Evolutionary conservation across 2,797 vertebrate species (phyloP), one percentile per base, ranked within the genome.

Genomic region (Epinephelus coioides): DNA sequence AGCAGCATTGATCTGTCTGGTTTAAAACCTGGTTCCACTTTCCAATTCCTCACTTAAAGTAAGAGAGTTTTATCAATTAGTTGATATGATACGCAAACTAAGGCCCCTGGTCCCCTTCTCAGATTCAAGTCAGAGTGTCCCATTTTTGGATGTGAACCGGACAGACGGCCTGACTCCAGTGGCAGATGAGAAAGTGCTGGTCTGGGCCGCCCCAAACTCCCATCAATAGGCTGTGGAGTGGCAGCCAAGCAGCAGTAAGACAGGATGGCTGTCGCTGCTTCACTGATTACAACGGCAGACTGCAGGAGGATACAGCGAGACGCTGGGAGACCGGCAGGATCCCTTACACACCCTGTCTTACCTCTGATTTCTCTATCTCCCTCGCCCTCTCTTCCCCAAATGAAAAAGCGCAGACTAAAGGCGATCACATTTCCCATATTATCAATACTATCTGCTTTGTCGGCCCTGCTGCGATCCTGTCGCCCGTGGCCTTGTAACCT

Each of bases 91-190:
- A 91, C 3, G 83, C 90, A 95, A 94, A 94, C 25, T 9, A 50
- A 49, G 55, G 46, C 2, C 50, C 88, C 89, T 81, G 66, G 69
- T 66, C n/a, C 53, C 69, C 78, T 66, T 84, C 91, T 94, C 88
- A 69, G 89, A 95, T 96, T 92, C 93, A 94, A 92, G 88, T 88
- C 76, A 78, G 87, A 84, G 91, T 82, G 92, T 94, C 84, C 75
- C 71, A 34, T 78, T 83, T 76, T 82, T 79, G 91, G 90, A 87
- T 84, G 78, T 82, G 69, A 92, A 90, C 86, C 12, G 94, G 93
- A 95, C 95, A 97, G 96, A 96, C 95, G 95, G 89, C 82, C 94
- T 95, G 96, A 96, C 95, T 97, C 96, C 96, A 94, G 88, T 76
- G 82, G 77, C 13, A 87, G 82, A 71, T 59, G 91, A 90, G 78